Conservation (phyloP, 2,797 vertebrate genomes). For the Tympanoctomys barrerae region DNA sequence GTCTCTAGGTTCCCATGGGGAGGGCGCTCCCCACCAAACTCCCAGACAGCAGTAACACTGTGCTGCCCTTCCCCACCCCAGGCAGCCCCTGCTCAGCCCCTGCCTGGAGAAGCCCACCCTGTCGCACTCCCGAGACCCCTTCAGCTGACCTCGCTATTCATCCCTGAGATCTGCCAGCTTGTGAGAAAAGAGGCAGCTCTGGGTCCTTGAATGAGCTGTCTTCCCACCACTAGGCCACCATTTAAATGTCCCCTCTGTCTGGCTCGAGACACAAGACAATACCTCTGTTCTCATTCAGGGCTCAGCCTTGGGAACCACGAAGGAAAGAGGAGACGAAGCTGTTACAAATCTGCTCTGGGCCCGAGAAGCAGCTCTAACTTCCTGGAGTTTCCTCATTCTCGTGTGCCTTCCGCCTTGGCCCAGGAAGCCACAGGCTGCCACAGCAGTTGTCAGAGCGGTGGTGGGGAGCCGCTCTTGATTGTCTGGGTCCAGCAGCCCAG, state of each 20-base stretch:
- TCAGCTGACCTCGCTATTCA: background rate
- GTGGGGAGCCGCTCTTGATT: background rate
- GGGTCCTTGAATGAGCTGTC: conserved; percentile 43
- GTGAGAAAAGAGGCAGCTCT: background rate
- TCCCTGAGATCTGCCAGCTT: background rate
- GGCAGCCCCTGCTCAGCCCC: background rate
- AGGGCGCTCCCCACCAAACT: background rate
- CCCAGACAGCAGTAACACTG: background rate
- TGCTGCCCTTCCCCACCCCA: too few relatives aligned
- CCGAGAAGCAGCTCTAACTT: conserved; percentile 7
- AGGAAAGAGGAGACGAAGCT: background rate
- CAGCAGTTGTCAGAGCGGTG: background rate
- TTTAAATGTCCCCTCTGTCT: conserved; percentile 68
- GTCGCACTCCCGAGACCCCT: background rate
- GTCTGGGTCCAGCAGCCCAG: background rate
- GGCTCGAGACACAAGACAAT: conserved; percentile 47
- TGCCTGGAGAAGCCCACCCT: background rate
- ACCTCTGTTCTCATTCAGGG: background rate
- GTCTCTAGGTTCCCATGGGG: background rate
- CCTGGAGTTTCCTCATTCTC: background rate
- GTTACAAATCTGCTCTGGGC: conserved; percentile 12
- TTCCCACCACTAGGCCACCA: background rate
- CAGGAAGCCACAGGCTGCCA: background rate
- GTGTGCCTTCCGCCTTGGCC: background rate
- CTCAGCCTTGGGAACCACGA: conserved; percentile 41